Evolutionary conservation across 1,140 invertebrate species (phyloP), one percentile per base, ranked within the genome.

Genomic region (Drosophila kurseongensis): DNA sequence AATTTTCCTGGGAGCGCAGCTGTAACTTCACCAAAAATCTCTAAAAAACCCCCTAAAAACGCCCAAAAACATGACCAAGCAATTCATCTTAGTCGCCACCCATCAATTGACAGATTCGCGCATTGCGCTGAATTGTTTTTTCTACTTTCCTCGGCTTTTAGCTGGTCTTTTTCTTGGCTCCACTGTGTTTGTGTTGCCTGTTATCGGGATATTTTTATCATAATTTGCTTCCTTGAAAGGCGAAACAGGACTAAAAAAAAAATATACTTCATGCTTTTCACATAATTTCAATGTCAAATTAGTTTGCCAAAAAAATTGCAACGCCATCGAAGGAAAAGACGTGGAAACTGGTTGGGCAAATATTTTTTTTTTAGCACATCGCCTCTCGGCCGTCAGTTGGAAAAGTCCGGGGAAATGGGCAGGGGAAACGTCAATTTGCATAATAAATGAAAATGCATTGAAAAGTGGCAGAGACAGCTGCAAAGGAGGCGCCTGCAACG

Each of bases 381-480:
- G 14, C 8, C 54, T 8, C 45, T 51, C 54, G 60, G 56, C 65
- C 59, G 67, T 58, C 18, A 57, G 41, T 80, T 78, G 63, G 47
- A 54, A 77, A 66, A 36, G 18, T 32, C 27, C 36, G 36, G 8
- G 41, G 52, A 40, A 71, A 52, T 66, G 48, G 54, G 47, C 60
- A 68, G 62, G 74, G 58, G 66, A 80, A 88, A 79, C 83, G 80
- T 88, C 84, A 88, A 88, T 88, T 89, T 88, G 83, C 84, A 88
- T 88, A 88, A 88, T 88, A 88, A 89, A 88, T 88, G 83, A 88
- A 88, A 88, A 88, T 88, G 83, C 83, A 88, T 88, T 88, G 83
- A 88, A 88, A 89, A 89, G 84, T 89, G 84, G 79, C 84, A 81
- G 61, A 69, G 78, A 77, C 74, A 78, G 79, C 74, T 77, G 65